phyloP scores from a whole-genome alignment of 2,888 invertebrate species.

The Reticulitermes lucifugus region DNA sequence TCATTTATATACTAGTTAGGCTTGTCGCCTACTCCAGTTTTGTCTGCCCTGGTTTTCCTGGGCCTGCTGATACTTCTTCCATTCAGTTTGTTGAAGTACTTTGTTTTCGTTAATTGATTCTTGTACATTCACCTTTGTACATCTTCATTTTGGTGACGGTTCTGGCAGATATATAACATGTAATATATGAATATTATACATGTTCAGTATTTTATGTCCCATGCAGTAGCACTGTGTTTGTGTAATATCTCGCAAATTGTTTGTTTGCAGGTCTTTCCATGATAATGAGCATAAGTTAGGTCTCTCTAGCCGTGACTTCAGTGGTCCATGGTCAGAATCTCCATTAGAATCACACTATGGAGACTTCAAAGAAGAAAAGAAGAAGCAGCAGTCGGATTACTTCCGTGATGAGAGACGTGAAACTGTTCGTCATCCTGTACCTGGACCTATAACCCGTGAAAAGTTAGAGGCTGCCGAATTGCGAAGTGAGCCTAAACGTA shows the following conservation, averaged over 20 bases:
- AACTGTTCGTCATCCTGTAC: constrained; percentile 63
- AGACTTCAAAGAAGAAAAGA: constrained; percentile 57
- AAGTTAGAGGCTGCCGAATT: constrained; percentile 70
- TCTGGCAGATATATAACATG: too few species aligned
- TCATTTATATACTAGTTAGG: too few species aligned
- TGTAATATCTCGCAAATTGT: not conserved
- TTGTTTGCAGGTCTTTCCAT: constrained; percentile 37
- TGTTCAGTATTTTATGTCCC: too few species aligned
- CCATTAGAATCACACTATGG: constrained; percentile 61
- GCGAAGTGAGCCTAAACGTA: constrained; percentile 63
- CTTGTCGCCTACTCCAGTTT: too few species aligned
- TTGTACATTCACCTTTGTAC: too few species aligned
- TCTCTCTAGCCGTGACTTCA: constrained; percentile 25
- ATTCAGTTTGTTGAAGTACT: too few species aligned
- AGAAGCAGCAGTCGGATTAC: constrained; percentile 57
- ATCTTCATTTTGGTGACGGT: too few species aligned
- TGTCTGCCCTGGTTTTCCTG: too few species aligned
- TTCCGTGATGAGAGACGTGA: constrained; percentile 46
- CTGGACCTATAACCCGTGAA: constrained; percentile 72
- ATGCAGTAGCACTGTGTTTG: too few species aligned
- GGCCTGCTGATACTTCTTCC: too few species aligned
- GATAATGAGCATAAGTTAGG: constrained; percentile 43
- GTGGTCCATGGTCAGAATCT: constrained; percentile 67
- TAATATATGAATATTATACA: too few species aligned
- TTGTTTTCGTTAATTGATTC: too few species aligned